phyloP scores from a whole-genome alignment of 2,888 invertebrate species.

The Hirtodrosophila trivittata region DNA sequence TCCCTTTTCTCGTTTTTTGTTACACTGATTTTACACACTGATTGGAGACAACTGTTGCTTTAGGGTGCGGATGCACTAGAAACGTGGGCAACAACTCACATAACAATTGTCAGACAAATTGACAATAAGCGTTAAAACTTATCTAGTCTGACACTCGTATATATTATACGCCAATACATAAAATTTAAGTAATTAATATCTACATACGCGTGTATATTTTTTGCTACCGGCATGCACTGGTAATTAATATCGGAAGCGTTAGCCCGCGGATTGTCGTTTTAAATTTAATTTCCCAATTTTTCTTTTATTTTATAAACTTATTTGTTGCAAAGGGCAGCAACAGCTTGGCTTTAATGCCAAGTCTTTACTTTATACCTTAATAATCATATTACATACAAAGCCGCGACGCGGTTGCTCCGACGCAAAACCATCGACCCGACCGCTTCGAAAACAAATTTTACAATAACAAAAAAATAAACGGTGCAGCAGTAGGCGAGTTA shows the following conservation, averaged over 20 bases:
- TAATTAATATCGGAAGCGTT: neutral
- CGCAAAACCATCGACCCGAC: conserved; percentile 30
- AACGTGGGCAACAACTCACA: conserved; percentile 28
- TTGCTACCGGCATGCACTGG: conserved; percentile 31
- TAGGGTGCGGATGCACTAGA: conserved; percentile 20
- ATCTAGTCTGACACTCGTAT: conserved; percentile 17
- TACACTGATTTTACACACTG: too few species aligned
- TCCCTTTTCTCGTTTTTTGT: conserved; percentile 16
- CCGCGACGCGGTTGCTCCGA: conserved; percentile 21
- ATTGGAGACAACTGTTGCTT: conserved; percentile 51
- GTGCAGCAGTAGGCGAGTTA: conserved; percentile 1
- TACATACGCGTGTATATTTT: conserved; percentile 11
- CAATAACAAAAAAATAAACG: conserved; percentile 41
- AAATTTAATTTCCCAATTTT: neutral
- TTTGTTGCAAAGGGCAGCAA: conserved; percentile 11
- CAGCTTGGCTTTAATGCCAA: conserved; percentile 11
- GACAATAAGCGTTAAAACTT: conserved; percentile 16
- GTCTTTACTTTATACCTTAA: conserved; percentile 22
- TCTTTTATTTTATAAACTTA: conserved; percentile 5
- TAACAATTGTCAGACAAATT: conserved; percentile 9
- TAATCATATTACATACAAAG: conserved; percentile 35
- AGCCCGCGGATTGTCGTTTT: conserved; percentile 1
- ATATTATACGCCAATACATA: neutral
- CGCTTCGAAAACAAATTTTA: conserved; percentile 35
- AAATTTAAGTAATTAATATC: too few species aligned